Evolutionary conservation across 2,797 vertebrate species (phyloP).

Genomic region (Enteromius afrohamiltoni): DNA sequence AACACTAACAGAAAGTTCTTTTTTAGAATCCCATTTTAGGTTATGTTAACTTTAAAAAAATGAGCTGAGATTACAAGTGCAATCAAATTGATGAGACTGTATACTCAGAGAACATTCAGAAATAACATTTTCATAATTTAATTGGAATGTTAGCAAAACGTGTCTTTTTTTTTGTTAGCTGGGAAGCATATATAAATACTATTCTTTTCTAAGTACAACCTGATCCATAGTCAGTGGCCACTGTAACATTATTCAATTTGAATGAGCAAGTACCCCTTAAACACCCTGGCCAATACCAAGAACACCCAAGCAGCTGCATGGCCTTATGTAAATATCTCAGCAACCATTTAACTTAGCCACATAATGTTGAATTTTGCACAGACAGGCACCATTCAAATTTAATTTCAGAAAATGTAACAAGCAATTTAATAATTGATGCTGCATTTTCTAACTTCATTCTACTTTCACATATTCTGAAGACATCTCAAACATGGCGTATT

Average conservation of each 20-base stretch:
- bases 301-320: not conserved
- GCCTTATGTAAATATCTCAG: not conserved
- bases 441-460: not conserved
- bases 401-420: not conserved
- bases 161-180: not conserved
- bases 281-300: not conserved
- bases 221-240: not conserved
- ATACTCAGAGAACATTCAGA: not conserved
- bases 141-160: not conserved
- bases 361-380: not conserved
- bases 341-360: not conserved
- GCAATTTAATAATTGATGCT: not conserved
- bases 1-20: not conserved
- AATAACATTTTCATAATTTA: not conserved
- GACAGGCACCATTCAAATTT: not conserved
- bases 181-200: not conserved
- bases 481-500: not conserved
- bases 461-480: not conserved
- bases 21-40: not conserved
- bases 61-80: not conserved
- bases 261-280: not conserved
- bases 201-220: not conserved
- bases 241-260: not conserved
- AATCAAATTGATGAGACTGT: not conserved
- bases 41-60: not conserved